These are phyloP conservation scores for Etheostoma spectabile DNA, from an alignment of 2,113 vertebrate species.

Conservation along the genomic window DNA sequence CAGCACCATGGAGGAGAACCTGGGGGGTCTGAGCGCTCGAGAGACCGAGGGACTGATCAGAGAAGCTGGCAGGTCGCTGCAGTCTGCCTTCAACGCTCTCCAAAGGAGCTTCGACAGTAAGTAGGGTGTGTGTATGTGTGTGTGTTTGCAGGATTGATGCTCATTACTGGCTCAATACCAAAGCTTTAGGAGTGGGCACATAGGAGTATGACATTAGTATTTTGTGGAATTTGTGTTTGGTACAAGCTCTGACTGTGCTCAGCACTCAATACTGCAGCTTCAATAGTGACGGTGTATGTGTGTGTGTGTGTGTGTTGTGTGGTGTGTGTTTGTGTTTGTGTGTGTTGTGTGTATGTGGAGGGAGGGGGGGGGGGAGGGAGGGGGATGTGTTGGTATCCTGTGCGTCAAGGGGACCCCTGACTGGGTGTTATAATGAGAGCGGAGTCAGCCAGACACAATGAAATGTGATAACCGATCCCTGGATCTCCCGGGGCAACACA, in stretches of 20 bases:
- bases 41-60: slow-evolving; percentile 92
- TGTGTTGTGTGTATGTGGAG: too few relatives aligned
- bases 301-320: slow-evolving; percentile 21
- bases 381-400: slow-evolving; percentile 54
- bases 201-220: slow-evolving; percentile 56
- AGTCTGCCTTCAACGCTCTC: slow-evolving; percentile 86
- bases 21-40: slow-evolving; percentile 86
- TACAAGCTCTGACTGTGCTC: slow-evolving; percentile 44
- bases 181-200: slow-evolving; percentile 31
- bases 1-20: slow-evolving; percentile 93
- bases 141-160: slow-evolving; percentile 13
- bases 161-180: slow-evolving; percentile 64
- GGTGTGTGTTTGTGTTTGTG: too few relatives aligned
- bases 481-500: slow-evolving; percentile 59
- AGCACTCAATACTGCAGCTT: slow-evolving; percentile 35
- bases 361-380: too few relatives aligned
- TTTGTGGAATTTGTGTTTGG: slow-evolving; percentile 52
- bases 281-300: background rate
- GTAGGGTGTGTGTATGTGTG: slow-evolving; percentile 55
- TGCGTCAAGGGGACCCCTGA: slow-evolving; percentile 72
- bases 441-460: slow-evolving; percentile 79
- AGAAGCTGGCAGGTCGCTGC: slow-evolving; percentile 89
- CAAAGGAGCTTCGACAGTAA: slow-evolving; percentile 93
- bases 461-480: slow-evolving; percentile 77
- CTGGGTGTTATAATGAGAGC: slow-evolving; percentile 80